Conservation (phyloP, 2,888 invertebrate genomes). For the Tinea semifulvella region DNA sequence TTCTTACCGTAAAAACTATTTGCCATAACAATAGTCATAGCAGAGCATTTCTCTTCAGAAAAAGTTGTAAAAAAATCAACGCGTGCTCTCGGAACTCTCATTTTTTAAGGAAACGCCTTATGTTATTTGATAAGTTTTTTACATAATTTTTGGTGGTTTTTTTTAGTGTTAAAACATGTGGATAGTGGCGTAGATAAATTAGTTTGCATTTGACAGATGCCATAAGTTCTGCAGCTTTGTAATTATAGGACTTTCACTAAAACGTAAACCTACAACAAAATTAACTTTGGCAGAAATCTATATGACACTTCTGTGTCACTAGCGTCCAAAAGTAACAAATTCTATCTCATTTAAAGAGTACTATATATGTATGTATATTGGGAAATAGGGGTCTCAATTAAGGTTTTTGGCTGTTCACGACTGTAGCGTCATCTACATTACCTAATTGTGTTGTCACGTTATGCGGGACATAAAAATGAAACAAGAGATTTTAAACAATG, state of each 20-base stretch:
- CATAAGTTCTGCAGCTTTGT: background rate
- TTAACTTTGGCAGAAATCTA: too few relatives aligned
- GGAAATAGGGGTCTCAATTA: too few relatives aligned
- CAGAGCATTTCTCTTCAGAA: conserved; percentile 9
- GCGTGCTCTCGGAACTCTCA: conserved; percentile 50
- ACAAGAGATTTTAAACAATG: too few relatives aligned
- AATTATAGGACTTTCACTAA: background rate
- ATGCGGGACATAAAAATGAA: too few relatives aligned
- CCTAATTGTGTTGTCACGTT: too few relatives aligned
- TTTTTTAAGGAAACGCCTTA: conserved; percentile 46
- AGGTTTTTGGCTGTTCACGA: too few relatives aligned
- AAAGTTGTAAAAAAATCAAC: conserved; percentile 33
- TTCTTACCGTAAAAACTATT: conserved; percentile 19
- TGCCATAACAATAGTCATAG: background rate
- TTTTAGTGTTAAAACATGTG: conserved; percentile 21
- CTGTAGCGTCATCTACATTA: too few relatives aligned
- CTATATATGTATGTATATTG: too few relatives aligned
- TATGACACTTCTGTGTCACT: too few relatives aligned
- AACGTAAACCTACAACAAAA: too few relatives aligned
- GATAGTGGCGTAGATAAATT: conserved; percentile 26
- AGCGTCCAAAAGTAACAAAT: too few relatives aligned
- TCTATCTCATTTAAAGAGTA: too few relatives aligned
- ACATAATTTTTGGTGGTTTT: conserved; percentile 28
- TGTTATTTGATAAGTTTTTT: conserved; percentile 36
- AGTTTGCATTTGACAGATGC: conserved; percentile 9